These are phyloP conservation scores for Callocephalon fimbriatum DNA, from an alignment of 2,113 vertebrate species.

Conservation along the genomic window DNA sequence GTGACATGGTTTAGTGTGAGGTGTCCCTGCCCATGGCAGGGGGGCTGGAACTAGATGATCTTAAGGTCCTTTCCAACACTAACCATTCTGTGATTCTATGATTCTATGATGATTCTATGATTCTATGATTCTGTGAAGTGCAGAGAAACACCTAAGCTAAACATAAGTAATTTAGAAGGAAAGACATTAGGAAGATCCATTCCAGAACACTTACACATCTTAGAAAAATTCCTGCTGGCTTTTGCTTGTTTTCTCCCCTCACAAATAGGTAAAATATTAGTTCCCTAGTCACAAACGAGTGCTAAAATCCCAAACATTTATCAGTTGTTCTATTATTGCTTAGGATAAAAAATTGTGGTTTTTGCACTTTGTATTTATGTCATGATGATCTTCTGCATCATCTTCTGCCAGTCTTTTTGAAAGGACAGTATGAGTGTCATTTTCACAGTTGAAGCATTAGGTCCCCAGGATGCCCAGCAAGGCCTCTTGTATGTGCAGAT, in stretches of 20 bases:
- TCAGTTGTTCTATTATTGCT: background rate
- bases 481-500: background rate
- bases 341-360: background rate
- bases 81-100: too few relatives aligned
- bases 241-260: background rate
- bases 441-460: background rate
- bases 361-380: background rate
- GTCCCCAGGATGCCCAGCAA: background rate
- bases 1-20: too few relatives aligned
- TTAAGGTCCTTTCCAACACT: too few relatives aligned
- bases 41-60: too few relatives aligned
- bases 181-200: background rate
- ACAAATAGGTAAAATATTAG: background rate
- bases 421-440: background rate
- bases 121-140: background rate
- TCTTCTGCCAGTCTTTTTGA: background rate
- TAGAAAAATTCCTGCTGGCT: background rate
- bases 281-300: background rate
- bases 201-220: background rate
- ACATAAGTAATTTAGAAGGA: constrained; percentile 7
- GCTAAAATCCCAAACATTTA: background rate
- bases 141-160: background rate
- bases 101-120: too few relatives aligned
- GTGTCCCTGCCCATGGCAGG: too few relatives aligned
- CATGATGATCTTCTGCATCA: background rate